Percentiles rank a stretch among this genome's conserved stretches.
Conservation (phyloP, 2,888 invertebrate species). For the Hirudinaria manillensis region DNA sequence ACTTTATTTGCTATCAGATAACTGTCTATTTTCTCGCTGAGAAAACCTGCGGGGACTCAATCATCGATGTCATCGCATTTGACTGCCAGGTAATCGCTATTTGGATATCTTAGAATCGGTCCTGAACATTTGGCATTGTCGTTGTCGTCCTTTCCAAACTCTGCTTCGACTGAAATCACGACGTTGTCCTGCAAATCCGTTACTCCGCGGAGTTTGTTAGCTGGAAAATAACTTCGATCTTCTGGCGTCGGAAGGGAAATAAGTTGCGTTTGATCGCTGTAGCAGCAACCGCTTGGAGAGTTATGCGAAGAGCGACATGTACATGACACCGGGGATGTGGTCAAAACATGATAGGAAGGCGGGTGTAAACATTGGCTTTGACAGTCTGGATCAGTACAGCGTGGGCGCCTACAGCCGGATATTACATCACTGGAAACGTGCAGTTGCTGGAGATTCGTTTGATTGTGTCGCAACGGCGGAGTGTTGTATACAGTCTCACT, state of each 20-base stretch:
- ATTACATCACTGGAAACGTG: constrained; percentile 10
- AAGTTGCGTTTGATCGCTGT: constrained; percentile 18
- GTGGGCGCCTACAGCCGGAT: background rate
- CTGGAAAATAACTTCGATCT: background rate
- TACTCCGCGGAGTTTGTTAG: background rate
- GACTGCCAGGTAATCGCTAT: constrained; percentile 20
- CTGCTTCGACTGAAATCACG: background rate
- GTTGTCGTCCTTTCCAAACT: background rate
- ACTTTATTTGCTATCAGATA: too few relatives aligned
- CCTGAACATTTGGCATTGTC: background rate
- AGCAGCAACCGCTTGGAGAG: constrained; percentile 21
- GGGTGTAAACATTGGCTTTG: constrained; percentile 18
- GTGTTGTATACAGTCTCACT: constrained; percentile 26
- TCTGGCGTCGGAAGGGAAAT: constrained; percentile 18
- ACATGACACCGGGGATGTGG: constrained; percentile 13
- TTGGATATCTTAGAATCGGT: background rate
- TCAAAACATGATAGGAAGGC: constrained; percentile 17
- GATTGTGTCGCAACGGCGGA: constrained; percentile 6
- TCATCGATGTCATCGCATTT: constrained; percentile 19
- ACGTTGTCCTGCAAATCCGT: constrained; percentile 3
- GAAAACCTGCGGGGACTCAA: background rate
- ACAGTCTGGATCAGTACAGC: constrained; percentile 8
- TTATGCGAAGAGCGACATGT: constrained; percentile 10
- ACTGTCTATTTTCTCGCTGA: too few relatives aligned
- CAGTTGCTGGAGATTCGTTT: constrained; percentile 13